These are phyloP conservation scores for Embiotoca jacksoni DNA, from an alignment of 2,113 vertebrate species.

Conservation along the genomic window DNA sequence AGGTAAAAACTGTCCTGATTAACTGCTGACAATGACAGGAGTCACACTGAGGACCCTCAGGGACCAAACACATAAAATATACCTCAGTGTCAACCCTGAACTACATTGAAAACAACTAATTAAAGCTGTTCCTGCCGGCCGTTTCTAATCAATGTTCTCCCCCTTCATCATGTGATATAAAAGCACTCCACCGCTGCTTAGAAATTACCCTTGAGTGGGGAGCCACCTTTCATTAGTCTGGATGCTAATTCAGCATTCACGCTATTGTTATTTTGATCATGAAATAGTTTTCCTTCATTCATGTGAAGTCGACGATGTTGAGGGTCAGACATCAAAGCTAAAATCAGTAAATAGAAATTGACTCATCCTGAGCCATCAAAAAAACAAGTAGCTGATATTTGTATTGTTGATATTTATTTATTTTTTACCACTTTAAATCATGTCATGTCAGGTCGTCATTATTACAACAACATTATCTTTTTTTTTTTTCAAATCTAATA, in stretches of 20 bases:
- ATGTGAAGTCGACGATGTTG: not conserved
- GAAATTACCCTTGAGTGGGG: not conserved
- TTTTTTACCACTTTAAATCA: no score
- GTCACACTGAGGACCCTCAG: slow-evolving; percentile 28
- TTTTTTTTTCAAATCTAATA: no score
- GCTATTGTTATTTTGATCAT: not conserved
- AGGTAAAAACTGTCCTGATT: slow-evolving; percentile 22
- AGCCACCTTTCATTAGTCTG: not conserved
- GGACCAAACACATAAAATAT: slow-evolving; percentile 10
- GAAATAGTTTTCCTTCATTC: not conserved
- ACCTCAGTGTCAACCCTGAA: slow-evolving; percentile 14
- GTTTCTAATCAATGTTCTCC: slow-evolving; percentile 51
- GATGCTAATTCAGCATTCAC: no score
- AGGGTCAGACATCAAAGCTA: not conserved
- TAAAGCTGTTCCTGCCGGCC: slow-evolving; percentile 33
- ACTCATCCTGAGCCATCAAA: no score
- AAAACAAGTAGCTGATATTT: no score
- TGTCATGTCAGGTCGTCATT: no score
- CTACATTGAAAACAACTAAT: slow-evolving; percentile 25
- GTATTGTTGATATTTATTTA: no score
- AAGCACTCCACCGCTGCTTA: slow-evolving; percentile 11
- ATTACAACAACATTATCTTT: no score
- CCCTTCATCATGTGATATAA: slow-evolving; percentile 51
- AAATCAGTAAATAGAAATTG: no score
- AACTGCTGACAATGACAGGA: slow-evolving; percentile 25